Evolutionary conservation across 2,113 vertebrate species (phyloP).

Genomic region (Procapra przewalskii): DNA sequence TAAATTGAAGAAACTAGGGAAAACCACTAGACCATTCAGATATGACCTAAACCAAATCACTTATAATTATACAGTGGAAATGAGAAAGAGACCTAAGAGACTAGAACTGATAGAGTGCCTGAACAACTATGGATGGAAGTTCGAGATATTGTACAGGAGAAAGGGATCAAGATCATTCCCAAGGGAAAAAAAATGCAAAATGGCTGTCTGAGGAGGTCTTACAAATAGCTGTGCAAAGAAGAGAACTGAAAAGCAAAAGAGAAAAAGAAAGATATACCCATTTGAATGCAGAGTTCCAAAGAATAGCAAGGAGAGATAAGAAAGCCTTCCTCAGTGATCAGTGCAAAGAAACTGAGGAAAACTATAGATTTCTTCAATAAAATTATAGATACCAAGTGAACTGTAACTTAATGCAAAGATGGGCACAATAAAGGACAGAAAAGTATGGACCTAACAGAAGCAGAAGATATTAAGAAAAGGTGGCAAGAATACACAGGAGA

Average conservation of each 20-base stretch:
- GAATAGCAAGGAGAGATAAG: not conserved
- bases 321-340: not conserved
- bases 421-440: not conserved
- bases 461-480: not conserved
- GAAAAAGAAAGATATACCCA: not conserved
- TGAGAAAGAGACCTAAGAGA: not conserved
- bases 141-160: not conserved
- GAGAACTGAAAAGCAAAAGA: not conserved
- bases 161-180: not conserved
- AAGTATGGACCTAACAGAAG: not conserved
- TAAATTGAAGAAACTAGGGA: not conserved
- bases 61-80: not conserved
- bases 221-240: not conserved
- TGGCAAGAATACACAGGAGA: not conserved
- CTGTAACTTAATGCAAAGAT: not conserved
- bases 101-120: not conserved
- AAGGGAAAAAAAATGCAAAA: not conserved
- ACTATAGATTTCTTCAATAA: not conserved
- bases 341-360: not conserved
- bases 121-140: not conserved
- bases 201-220: not conserved
- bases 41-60: not conserved
- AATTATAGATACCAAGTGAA: not conserved
- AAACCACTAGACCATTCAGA: not conserved
- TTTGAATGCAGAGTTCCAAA: not conserved